phyloP scores from a whole-genome alignment of 2,797 vertebrate genomes.

The Platyrinchus mystaceus region DNA sequence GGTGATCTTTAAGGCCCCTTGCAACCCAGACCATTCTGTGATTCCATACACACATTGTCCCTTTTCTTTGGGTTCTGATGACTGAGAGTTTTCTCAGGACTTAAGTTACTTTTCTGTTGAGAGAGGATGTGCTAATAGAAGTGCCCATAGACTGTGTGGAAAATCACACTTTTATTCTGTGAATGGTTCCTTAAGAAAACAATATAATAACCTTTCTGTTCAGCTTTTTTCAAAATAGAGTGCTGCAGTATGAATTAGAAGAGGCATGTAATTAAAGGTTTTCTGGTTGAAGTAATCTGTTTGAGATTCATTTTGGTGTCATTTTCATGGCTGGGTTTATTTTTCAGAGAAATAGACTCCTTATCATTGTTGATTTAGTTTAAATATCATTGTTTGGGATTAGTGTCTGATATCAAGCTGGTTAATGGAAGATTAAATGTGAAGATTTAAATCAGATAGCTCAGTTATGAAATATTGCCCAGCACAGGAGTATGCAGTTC shows the following conservation, averaged over 20 bases:
- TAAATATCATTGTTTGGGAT: constrained; percentile 25
- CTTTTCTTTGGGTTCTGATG: neutral
- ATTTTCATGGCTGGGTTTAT: constrained; percentile 22
- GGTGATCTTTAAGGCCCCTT: neutral
- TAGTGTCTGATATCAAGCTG: constrained; percentile 24
- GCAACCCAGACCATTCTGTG: no score
- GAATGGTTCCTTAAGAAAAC: neutral
- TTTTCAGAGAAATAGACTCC: constrained; percentile 30
- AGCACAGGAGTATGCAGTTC: neutral
- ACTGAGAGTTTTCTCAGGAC: neutral
- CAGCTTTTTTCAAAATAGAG: neutral
- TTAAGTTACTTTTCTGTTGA: neutral
- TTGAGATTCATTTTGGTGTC: constrained; percentile 36
- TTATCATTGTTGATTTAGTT: constrained; percentile 51
- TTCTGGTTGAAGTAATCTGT: constrained; percentile 31
- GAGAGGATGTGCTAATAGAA: neutral
- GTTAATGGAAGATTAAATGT: constrained; percentile 32
- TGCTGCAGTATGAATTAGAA: constrained; percentile 5
- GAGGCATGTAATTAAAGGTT: constrained; percentile 32
- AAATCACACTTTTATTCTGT: constrained; percentile 26
- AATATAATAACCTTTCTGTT: neutral
- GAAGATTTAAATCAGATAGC: constrained; percentile 3
- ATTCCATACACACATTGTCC: neutral
- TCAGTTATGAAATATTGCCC: neutral
- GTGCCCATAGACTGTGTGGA: neutral